phyloP scores from a whole-genome alignment of 1,140 invertebrate species.

The Pygmarrhopalites habei region DNA sequence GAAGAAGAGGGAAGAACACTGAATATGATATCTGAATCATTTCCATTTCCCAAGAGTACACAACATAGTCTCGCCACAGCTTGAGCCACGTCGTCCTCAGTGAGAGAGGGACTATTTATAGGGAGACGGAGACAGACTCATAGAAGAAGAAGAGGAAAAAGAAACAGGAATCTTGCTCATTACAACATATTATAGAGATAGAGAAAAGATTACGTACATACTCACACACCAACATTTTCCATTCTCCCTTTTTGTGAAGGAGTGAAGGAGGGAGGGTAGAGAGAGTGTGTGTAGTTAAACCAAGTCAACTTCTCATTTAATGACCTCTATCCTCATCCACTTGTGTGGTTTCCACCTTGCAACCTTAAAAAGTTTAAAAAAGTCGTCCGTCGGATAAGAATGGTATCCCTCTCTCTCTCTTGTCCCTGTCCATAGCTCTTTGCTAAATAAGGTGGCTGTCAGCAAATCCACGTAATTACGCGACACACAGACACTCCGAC shows the following conservation, averaged over 20 bases:
- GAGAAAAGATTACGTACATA: background rate
- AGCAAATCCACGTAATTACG: slow-evolving; percentile 9
- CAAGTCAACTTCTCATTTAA: slow-evolving; percentile 4
- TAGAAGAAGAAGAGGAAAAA: no score
- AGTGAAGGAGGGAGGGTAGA: background rate
- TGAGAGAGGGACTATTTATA: no score
- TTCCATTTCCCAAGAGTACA: no score
- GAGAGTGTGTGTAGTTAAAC: background rate
- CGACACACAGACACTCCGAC: background rate
- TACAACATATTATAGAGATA: no score
- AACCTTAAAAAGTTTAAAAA: background rate
- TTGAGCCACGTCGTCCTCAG: no score
- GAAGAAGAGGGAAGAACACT: no score
- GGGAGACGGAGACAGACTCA: no score
- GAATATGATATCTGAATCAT: no score
- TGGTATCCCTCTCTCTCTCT: no score
- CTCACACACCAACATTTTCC: background rate
- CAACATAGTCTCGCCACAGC: no score
- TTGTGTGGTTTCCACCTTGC: slow-evolving; percentile 7
- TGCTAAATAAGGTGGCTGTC: slow-evolving; percentile 10
- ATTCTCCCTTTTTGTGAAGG: background rate
- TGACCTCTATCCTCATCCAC: slow-evolving; percentile 8
- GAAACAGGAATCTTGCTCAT: no score
- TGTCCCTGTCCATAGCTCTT: background rate
- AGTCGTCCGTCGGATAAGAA: background rate